phyloP scores from a whole-genome alignment of 1,140 invertebrate genomes.

The Lethocerus indicus region DNA sequence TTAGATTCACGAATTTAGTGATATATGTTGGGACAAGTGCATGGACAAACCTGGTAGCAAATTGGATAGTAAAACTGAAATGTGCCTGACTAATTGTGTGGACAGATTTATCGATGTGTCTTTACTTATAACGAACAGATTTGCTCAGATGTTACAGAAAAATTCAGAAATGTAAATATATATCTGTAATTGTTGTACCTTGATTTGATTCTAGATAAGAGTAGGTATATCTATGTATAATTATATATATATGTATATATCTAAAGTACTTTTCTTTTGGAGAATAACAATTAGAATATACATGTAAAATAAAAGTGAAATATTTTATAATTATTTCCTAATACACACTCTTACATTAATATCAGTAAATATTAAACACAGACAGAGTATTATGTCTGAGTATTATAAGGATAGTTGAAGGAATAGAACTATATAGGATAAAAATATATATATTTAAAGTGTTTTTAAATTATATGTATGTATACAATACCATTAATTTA shows the following conservation, averaged over 20 bases:
- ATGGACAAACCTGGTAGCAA: conserved; percentile 64
- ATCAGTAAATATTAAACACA: no score
- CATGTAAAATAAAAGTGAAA: no score
- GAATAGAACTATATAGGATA: no score
- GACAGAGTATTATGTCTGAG: no score
- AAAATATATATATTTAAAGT: no score
- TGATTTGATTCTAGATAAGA: not conserved
- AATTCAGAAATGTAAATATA: conserved; percentile 8
- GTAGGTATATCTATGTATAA: not conserved
- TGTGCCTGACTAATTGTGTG: conserved; percentile 82
- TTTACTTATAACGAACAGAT: conserved; percentile 66
- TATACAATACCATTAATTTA: no score
- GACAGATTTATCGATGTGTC: conserved; percentile 88
- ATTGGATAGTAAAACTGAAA: conserved; percentile 73
- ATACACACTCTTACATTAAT: no score
- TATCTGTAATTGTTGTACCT: not conserved
- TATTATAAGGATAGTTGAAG: no score
- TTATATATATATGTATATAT: not conserved
- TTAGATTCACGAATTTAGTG: conserved; percentile 79
- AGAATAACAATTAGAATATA: no score
- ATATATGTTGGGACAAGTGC: conserved; percentile 91
- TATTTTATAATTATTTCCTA: no score
- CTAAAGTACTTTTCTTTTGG: no score
- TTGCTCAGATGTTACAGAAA: conserved; percentile 59
- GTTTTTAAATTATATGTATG: no score